Conservation (phyloP, 2,888 invertebrate species). For the Harpagoxenus sublaevis region DNA sequence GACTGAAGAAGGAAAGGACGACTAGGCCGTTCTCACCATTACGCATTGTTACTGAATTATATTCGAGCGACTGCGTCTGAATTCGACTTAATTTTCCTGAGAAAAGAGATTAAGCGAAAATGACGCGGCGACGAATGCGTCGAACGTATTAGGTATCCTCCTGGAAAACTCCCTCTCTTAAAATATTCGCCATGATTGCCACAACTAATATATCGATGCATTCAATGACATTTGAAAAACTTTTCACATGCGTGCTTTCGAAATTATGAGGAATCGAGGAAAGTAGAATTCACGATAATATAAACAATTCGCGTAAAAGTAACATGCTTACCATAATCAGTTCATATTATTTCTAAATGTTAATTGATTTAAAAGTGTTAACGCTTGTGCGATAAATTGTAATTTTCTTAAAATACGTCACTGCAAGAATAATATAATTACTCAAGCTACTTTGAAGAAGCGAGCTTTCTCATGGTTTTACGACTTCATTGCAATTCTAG, state of each 20-base stretch:
- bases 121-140: conserved; percentile 63
- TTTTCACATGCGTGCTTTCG: neutral
- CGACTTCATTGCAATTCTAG: conserved; percentile 35
- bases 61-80: conserved; percentile 76
- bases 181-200: conserved; percentile 76
- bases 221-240: conserved; percentile 14
- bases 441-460: neutral
- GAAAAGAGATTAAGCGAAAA: conserved; percentile 80
- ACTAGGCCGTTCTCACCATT: conserved; percentile 61
- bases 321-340: neutral
- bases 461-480: conserved; percentile 31
- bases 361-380: neutral
- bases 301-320: neutral
- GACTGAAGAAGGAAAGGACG: conserved; percentile 27
- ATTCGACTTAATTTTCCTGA: conserved; percentile 80
- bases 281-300: neutral
- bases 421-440: neutral
- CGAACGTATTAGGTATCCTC: conserved; percentile 59
- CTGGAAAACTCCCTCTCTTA: conserved; percentile 66
- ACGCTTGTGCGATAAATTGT: neutral
- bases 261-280: neutral
- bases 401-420: neutral
- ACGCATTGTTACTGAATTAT: conserved; percentile 79
- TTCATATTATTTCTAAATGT: neutral
- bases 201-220: conserved; percentile 49